Evolutionary conservation across 1,140 invertebrate genomes (phyloP), one percentile per base, ranked within the genome.

Genomic region (Berghia stephanieae): DNA sequence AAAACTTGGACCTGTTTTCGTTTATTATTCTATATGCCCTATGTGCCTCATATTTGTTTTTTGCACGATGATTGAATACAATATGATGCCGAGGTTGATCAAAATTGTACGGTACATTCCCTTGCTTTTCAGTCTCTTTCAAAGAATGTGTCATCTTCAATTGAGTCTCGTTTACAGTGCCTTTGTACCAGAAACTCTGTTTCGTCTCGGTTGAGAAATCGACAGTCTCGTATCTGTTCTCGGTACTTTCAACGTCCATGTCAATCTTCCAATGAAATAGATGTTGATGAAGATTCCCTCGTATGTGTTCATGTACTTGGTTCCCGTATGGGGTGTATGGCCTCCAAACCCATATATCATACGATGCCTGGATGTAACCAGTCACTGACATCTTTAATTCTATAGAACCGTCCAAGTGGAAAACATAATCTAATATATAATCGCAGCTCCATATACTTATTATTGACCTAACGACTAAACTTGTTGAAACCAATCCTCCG

Each of bases 391-490:
- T 83, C 57, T 83, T 82, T 1, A 83, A 60, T 76, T 88, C 85
- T 43, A 89, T 80, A 44, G 80, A 82, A 0, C 87, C 88, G 77
- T 87, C 87, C 38, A 84, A 75, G 72, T 87, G 85, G 78, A 89
- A 89, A 21, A 86, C 84, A 44, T 86, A 88, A 73, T 89, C 88
- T 57, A 88, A 83, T n/a, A 89, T 84, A 63, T 86, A 87, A 78
- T 89, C 87, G 63, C 84, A 86, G 77, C 85, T 87, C 80, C 83
- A 83, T 34, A 86, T 79, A 69, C 75, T 84, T 10, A 82, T 76
- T 40, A 87, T 87, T 46, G 85, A 82, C 34, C 88, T 78, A 13
- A 89, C 80, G 24, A 87, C 79, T 13, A 89, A 75, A 44, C 80
- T 77, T 72, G 84, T 79, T 52, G 84, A 83, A 1, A 83, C 81